Conservation (phyloP, 2,888 invertebrate genomes). For the Tetramorium bicarinatum region DNA sequence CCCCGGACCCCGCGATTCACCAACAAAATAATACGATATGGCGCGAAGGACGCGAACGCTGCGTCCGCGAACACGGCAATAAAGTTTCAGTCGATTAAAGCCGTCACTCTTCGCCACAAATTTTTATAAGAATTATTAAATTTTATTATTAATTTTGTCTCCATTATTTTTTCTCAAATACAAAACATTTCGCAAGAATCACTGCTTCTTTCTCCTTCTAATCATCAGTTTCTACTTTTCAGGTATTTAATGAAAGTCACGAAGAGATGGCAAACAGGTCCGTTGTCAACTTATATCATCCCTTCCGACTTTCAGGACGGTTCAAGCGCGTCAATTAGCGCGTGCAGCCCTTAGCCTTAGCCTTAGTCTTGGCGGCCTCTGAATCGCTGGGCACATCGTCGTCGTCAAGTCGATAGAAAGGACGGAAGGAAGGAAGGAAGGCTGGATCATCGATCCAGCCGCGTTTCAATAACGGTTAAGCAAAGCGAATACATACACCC, state of each 20-base stretch:
- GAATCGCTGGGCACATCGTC: conserved; percentile 22
- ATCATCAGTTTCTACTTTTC: not conserved
- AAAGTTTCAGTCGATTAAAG: conserved; percentile 3
- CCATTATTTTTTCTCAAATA: not conserved
- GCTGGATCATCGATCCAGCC: conserved; percentile 64
- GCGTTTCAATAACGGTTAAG: conserved; percentile 58
- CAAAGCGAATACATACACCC: conserved; percentile 35
- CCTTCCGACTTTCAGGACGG: not conserved
- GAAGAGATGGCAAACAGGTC: not conserved
- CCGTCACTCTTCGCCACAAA: not conserved
- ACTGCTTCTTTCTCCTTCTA: conserved; percentile 17
- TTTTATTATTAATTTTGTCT: conserved; percentile 8
- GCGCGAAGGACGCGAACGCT: not conserved
- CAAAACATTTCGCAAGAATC: conserved; percentile 25
- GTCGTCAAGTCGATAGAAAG: conserved; percentile 18
- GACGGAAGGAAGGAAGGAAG: conserved; percentile 30
- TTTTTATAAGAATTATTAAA: not conserved
- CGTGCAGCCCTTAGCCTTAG: not conserved
- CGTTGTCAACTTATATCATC: not conserved
- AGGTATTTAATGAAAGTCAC: not conserved
- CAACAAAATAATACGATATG: conserved; percentile 48
- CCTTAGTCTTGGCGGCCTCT: conserved; percentile 2
- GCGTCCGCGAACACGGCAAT: not conserved
- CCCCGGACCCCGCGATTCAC: conserved; percentile 24
- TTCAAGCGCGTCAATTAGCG: conserved; percentile 13